A percentile compares a stretch with the other conserved stretches of the same genome.
Evolutionary conservation across 2,888 invertebrate genomes (phyloP).

Genomic region (Chrysotoxum bicinctum): DNA sequence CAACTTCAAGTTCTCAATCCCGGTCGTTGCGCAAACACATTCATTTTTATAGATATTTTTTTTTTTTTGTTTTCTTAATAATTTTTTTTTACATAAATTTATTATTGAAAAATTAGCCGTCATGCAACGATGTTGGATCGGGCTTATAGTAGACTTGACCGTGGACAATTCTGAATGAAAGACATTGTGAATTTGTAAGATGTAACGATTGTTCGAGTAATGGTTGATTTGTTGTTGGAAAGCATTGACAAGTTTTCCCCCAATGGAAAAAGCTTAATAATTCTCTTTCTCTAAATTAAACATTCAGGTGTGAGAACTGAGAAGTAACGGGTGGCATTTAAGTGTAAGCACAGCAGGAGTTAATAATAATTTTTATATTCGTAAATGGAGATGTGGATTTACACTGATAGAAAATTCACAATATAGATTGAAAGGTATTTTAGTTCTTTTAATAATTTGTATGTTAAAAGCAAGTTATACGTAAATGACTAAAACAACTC

Average conservation of each 20-base stretch:
- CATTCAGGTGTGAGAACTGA: slow-evolving; percentile 3
- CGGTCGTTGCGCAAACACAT: slow-evolving; percentile 65
- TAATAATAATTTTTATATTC: not conserved
- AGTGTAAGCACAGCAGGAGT: slow-evolving; percentile 36
- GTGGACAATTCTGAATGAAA: slow-evolving; percentile 72
- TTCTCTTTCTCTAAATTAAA: slow-evolving; percentile 17
- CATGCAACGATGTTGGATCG: slow-evolving; percentile 45
- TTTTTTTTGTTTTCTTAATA: slow-evolving; percentile 15
- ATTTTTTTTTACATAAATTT: slow-evolving; percentile 25
- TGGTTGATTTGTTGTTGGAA: slow-evolving; percentile 57
- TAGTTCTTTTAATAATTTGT: not conserved
- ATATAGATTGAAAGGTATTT: not conserved
- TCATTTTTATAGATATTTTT: slow-evolving; percentile 42
- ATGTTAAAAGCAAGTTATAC: too few species aligned
- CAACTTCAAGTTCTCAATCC: slow-evolving; percentile 40
- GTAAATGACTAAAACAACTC: too few species aligned
- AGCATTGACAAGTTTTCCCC: slow-evolving; percentile 53
- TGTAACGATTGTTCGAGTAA: slow-evolving; percentile 57
- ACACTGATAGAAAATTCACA: not conserved
- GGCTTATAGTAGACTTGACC: slow-evolving; percentile 65
- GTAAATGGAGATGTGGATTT: not conserved
- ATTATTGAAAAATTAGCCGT: slow-evolving; percentile 37
- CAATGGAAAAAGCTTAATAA: slow-evolving; percentile 39
- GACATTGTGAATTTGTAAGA: slow-evolving; percentile 33
- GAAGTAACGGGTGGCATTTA: slow-evolving; percentile 12